Conservation (phyloP, 2,797 vertebrate genomes). For the Hydrocynus forskahlii region DNA sequence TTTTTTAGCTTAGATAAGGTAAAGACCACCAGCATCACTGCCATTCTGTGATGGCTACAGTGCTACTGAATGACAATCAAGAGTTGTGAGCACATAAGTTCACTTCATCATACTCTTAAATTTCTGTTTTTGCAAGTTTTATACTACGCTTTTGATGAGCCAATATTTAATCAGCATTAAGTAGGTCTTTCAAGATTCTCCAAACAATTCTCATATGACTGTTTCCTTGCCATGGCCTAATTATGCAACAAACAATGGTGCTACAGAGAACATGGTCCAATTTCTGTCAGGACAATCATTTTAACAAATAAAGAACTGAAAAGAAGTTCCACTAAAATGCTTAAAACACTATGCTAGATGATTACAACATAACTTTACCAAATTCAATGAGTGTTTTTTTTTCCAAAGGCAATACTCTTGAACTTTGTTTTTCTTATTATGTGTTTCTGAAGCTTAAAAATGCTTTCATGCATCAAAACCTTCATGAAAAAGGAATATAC, state of each 20-base stretch:
- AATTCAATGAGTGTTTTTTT: conserved; percentile 11
- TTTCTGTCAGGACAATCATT: not conserved
- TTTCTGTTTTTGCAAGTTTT: conserved; percentile 10
- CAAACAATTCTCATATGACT: conserved; percentile 4
- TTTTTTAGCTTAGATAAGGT: not conserved
- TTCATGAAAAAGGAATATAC: conserved; percentile 49
- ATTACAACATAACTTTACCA: conserved; percentile 9
- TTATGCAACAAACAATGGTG: conserved; percentile 13
- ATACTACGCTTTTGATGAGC: conserved; percentile 24
- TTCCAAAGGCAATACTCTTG: conserved; percentile 24
- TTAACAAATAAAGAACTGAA: not conserved
- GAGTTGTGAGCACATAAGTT: conserved; percentile 23
- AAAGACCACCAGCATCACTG: conserved; percentile 18
- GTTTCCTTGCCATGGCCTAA: conserved; percentile 10
- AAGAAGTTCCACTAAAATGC: not conserved
- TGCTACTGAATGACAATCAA: conserved; percentile 43
- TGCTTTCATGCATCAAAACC: conserved; percentile 50
- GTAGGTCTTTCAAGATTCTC: conserved; percentile 14
- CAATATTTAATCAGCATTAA: conserved; percentile 26
- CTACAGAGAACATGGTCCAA: conserved; percentile 13
- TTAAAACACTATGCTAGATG: not conserved
- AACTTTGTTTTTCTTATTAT: conserved; percentile 30
- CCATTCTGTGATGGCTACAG: conserved; percentile 24
- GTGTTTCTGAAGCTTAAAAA: conserved; percentile 45
- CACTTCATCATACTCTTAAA: conserved; percentile 23